phyloP scores from a whole-genome alignment of 64 coral and sea anemone species.

The Hydrozoanthus tunicans region DNA sequence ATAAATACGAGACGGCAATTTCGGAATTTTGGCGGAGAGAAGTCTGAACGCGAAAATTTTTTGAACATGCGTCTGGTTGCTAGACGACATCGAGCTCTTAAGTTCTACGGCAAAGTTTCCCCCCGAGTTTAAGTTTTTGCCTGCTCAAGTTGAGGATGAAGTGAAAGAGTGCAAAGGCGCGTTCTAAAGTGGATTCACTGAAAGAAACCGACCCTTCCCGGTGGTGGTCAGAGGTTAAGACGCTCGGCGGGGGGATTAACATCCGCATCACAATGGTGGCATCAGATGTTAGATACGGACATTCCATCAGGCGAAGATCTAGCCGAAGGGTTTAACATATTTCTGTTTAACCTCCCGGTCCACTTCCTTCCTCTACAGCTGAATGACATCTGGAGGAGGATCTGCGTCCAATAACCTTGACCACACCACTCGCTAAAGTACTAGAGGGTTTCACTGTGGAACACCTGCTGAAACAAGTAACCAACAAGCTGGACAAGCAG shows the following conservation, averaged over 20 bases:
- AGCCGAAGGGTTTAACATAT: too few species aligned
- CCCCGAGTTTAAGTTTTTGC: not conserved
- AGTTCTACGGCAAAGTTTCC: conserved; percentile 12
- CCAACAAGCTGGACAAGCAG: not conserved
- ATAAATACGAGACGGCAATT: too few species aligned
- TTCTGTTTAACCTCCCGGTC: not conserved
- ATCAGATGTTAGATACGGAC: conserved; percentile 3
- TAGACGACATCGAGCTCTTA: conserved; percentile 6
- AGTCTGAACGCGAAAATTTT: too few species aligned
- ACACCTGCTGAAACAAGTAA: too few species aligned
- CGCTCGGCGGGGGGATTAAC: not conserved
- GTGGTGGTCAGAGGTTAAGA: not conserved
- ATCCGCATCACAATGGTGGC: not conserved
- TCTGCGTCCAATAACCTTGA: not conserved
- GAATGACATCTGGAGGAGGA: too few species aligned
- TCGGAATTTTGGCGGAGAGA: too few species aligned
- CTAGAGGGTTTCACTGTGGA: not conserved
- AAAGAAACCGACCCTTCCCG: conserved; percentile 11
- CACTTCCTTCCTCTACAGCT: too few species aligned
- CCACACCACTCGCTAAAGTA: conserved; percentile 50
- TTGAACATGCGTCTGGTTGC: conserved; percentile 2
- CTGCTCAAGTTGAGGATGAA: not conserved
- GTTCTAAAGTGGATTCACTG: conserved; percentile 1
- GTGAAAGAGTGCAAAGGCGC: not conserved
- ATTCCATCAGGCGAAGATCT: not conserved